These are phyloP conservation scores for Drosophila maculinotata DNA, from an alignment of 2,888 invertebrate genomes.

Conservation along the genomic window DNA sequence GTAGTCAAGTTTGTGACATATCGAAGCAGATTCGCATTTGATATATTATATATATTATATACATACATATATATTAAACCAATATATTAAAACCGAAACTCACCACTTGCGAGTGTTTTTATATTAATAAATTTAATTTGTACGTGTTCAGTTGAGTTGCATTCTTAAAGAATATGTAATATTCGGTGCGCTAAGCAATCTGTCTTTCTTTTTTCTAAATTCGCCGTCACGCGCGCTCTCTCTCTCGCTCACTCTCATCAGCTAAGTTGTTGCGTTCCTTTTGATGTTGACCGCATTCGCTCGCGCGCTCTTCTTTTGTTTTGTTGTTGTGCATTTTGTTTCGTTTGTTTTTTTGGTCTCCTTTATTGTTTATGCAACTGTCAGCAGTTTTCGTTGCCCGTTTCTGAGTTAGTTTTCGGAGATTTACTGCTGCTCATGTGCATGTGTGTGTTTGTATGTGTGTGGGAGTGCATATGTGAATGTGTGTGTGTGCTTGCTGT, in stretches of 20 bases:
- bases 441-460: constrained; percentile 11
- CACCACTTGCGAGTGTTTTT: too few relatives aligned
- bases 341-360: constrained; percentile 27
- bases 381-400: constrained; percentile 70
- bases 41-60: too few relatives aligned
- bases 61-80: too few relatives aligned
- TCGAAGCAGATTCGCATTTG: too few relatives aligned
- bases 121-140: background rate
- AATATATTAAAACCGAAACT: too few relatives aligned
- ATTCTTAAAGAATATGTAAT: background rate
- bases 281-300: constrained; percentile 76
- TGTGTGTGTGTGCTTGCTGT: constrained; percentile 48
- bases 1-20: background rate
- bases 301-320: constrained; percentile 18
- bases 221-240: background rate
- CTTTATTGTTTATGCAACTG: constrained; percentile 78
- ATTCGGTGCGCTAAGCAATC: background rate
- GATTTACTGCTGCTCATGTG: constrained; percentile 40
- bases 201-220: too few relatives aligned
- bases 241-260: background rate
- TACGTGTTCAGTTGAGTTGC: background rate
- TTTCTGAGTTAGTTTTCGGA: constrained; percentile 55
- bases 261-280: constrained; percentile 45
- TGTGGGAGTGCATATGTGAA: constrained; percentile 4
- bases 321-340: too few relatives aligned